Percentiles rank a stretch among this genome's conserved stretches.
Conservation (phyloP, 2,797 vertebrate genomes). For the Acipenser transmontanus region DNA sequence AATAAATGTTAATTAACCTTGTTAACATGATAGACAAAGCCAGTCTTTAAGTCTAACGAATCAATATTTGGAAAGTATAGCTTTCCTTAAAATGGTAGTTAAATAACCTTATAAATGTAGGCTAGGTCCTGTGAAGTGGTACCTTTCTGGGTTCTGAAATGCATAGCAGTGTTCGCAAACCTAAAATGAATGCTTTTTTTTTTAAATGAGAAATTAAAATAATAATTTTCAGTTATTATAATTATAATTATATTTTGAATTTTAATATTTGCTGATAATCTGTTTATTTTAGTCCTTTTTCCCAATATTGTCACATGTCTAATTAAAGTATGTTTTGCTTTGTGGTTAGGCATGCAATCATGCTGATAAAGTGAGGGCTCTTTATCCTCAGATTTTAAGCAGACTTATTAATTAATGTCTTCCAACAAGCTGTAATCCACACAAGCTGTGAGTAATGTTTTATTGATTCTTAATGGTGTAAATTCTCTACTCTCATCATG, state of each 20-base stretch:
- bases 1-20: slow-evolving; percentile 27
- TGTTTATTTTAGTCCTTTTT: no score
- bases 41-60: slow-evolving; percentile 13
- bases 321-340: slow-evolving; percentile 8
- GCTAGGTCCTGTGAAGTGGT: not conserved
- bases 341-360: not conserved
- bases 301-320: slow-evolving; percentile 6
- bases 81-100: slow-evolving; percentile 14
- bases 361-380: not conserved
- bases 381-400: slow-evolving; percentile 24
- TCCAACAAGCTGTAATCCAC: slow-evolving; percentile 41
- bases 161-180: no score
- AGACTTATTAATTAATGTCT: slow-evolving; percentile 22
- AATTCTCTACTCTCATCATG: slow-evolving; percentile 46
- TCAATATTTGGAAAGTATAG: slow-evolving; percentile 5
- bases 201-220: not conserved
- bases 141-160: not conserved
- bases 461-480: slow-evolving; percentile 55
- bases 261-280: no score
- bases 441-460: slow-evolving; percentile 37
- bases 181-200: not conserved
- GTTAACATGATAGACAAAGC: slow-evolving; percentile 20
- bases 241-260: no score
- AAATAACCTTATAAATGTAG: not conserved
- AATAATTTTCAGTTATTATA: no score